Conservation (phyloP, 2,888 invertebrate genomes). For the Drosophila subquinaria region DNA sequence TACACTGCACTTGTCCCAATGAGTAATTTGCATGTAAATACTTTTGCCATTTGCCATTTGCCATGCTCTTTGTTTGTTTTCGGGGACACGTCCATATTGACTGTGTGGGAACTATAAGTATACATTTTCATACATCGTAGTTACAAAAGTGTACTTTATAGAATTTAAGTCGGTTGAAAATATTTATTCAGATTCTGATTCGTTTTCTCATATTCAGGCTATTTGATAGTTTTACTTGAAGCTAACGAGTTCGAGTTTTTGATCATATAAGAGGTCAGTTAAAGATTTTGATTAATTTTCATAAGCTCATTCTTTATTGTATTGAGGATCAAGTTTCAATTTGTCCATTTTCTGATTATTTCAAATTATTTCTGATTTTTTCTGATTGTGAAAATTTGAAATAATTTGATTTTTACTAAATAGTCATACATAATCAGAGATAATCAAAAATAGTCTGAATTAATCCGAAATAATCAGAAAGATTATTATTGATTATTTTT, state of each 20-base stretch:
- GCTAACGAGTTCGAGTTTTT: conserved; percentile 1
- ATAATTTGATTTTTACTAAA: too few relatives aligned
- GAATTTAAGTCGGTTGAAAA: not conserved
- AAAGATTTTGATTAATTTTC: not conserved
- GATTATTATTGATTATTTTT: too few relatives aligned
- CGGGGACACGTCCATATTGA: conserved; percentile 4
- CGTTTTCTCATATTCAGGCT: not conserved
- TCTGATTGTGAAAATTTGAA: too few relatives aligned
- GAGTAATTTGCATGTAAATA: conserved; percentile 78
- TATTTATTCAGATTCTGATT: not conserved
- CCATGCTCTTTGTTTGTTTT: conserved; percentile 35
- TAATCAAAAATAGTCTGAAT: too few relatives aligned
- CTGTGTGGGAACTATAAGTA: conserved; percentile 1
- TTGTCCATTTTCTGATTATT: too few relatives aligned
- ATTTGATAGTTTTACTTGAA: not conserved
- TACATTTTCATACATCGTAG: not conserved
- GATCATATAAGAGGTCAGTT: not conserved
- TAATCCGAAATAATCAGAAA: too few relatives aligned
- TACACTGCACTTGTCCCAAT: conserved; percentile 60
- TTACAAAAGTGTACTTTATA: not conserved
- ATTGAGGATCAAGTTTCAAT: not conserved
- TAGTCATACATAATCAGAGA: too few relatives aligned
- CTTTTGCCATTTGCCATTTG: conserved; percentile 64
- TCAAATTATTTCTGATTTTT: too few relatives aligned
- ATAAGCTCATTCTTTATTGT: not conserved